phyloP scores from a whole-genome alignment of 1,140 invertebrate species.

The Zelostemma sp. region DNA sequence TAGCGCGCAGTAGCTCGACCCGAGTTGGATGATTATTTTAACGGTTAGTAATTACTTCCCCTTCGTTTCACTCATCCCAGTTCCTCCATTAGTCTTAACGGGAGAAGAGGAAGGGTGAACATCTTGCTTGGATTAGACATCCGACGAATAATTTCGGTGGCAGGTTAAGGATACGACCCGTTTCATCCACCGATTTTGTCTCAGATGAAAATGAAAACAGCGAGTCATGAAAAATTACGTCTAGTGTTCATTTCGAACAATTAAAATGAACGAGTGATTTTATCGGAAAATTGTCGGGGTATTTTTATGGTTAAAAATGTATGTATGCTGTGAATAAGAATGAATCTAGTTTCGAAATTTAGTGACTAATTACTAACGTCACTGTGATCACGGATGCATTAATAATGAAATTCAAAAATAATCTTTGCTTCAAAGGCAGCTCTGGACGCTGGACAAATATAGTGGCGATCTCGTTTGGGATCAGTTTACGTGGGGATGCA shows the following conservation, averaged over 20 bases:
- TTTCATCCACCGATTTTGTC: conserved; percentile 38
- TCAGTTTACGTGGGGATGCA: conserved; percentile 8
- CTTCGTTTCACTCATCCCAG: conserved; percentile 40
- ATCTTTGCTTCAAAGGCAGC: conserved; percentile 35
- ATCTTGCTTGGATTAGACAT: conserved; percentile 49
- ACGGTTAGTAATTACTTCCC: conserved; percentile 52
- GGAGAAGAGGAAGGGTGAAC: conserved; percentile 37
- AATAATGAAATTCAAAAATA: conserved; percentile 40
- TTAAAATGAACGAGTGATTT: not conserved
- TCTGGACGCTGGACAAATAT: not conserved
- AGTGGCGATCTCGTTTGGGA: conserved; percentile 32
- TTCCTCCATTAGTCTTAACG: conserved; percentile 42
- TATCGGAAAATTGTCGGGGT: no score
- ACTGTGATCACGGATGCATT: conserved; percentile 33
- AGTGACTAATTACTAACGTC: conserved; percentile 24
- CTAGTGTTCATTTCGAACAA: not conserved
- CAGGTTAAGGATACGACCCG: conserved; percentile 30
- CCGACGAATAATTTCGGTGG: conserved; percentile 44
- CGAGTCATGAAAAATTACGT: not conserved
- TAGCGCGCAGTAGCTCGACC: conserved; percentile 31
- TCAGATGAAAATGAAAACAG: conserved; percentile 12
- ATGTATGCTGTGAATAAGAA: conserved; percentile 35
- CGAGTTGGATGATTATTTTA: conserved; percentile 49
- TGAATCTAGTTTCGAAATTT: conserved; percentile 27
- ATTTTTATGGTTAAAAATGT: no score